phyloP scores from a whole-genome alignment of 2,888 invertebrate species.

The Eilema sororculum region DNA sequence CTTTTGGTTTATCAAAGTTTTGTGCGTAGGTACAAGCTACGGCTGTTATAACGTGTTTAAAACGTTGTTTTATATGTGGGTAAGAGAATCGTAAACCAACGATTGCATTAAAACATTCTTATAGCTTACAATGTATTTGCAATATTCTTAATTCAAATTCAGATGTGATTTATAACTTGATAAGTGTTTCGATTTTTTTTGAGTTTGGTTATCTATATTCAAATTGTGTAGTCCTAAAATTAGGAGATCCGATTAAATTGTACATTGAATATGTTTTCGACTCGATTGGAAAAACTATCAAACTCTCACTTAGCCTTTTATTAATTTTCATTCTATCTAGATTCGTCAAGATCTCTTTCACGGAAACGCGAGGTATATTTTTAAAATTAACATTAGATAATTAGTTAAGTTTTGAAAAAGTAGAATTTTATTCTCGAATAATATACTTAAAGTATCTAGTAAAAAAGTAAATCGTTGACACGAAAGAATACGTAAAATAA shows the following conservation, averaged over 20 bases:
- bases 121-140: neutral
- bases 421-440: too few relatives aligned
- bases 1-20: slow-evolving; percentile 61
- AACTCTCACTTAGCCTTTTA: too few relatives aligned
- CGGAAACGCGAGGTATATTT: too few relatives aligned
- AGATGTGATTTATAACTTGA: neutral
- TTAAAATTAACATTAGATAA: too few relatives aligned
- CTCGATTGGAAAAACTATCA: too few relatives aligned
- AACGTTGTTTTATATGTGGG: slow-evolving; percentile 16
- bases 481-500: too few relatives aligned
- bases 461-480: too few relatives aligned
- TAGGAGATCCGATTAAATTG: neutral
- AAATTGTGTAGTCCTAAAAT: neutral
- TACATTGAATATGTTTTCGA: neutral
- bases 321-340: neutral
- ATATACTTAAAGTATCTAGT: too few relatives aligned
- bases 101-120: neutral
- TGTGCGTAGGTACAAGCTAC: slow-evolving; percentile 27
- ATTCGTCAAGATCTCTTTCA: neutral
- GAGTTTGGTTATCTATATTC: neutral
- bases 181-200: neutral
- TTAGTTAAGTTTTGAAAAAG: too few relatives aligned
- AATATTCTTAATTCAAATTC: neutral
- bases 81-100: slow-evolving; percentile 15
- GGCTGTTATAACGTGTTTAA: slow-evolving; percentile 33